Conservation (phyloP, 2,888 invertebrate genomes). For the Ophraella communa region DNA sequence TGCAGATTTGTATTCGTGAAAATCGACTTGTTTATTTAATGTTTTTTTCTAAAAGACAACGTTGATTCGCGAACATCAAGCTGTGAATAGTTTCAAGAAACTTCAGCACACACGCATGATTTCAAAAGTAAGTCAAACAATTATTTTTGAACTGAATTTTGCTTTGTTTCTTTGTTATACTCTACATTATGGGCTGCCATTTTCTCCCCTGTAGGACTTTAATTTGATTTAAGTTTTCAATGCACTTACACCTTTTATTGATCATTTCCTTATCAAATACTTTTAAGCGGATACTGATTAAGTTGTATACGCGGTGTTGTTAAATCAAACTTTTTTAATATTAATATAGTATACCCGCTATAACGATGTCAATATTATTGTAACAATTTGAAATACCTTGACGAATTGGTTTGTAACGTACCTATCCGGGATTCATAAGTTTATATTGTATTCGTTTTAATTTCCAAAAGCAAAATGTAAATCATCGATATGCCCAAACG, state of each 20-base stretch:
- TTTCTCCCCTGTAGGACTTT: constrained; percentile 43
- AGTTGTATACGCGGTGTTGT: not conserved
- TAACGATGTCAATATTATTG: constrained; percentile 16
- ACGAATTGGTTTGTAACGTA: not conserved
- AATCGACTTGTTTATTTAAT: constrained; percentile 48
- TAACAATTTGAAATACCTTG: not conserved
- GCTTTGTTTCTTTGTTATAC: constrained; percentile 48
- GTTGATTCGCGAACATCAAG: constrained; percentile 48
- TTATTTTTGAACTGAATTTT: constrained; percentile 33
- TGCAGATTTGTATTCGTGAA: constrained; percentile 49
- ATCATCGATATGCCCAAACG: constrained; percentile 32
- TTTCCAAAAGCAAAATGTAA: constrained; percentile 17
- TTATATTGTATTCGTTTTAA: not conserved
- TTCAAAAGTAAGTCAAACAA: constrained; percentile 48
- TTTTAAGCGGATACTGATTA: not conserved
- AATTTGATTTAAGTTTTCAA: constrained; percentile 23
- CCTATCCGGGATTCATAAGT: not conserved
- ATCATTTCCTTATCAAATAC: not conserved
- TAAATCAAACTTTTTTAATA: constrained; percentile 13
- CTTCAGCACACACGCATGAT: constrained; percentile 48
- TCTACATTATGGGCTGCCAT: constrained; percentile 51
- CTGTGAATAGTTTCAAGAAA: constrained; percentile 43
- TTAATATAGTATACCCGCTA: constrained; percentile 1
- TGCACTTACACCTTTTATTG: constrained; percentile 8
- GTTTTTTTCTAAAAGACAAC: constrained; percentile 42